Evolutionary conservation across 2,113 vertebrate species (phyloP).

Genomic region (Orthonyx spaldingii): DNA sequence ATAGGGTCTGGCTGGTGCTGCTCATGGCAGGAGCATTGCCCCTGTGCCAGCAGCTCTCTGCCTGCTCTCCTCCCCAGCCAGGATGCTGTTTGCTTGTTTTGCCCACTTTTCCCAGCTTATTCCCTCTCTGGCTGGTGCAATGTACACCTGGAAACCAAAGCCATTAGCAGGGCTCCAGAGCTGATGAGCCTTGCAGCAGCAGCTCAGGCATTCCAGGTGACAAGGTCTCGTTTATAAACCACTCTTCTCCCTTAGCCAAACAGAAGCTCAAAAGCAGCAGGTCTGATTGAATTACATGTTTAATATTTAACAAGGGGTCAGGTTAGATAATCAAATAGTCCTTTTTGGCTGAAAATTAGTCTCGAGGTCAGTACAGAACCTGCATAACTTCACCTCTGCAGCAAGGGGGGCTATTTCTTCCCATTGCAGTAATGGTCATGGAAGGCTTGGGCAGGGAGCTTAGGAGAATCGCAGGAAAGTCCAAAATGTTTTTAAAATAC

Average conservation of each 20-base stretch:
- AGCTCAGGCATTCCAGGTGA: not conserved
- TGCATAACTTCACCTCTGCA: not conserved
- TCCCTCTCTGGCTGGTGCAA: not conserved
- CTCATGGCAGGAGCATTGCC: not conserved
- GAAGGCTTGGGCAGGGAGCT: not conserved
- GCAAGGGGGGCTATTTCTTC: not conserved
- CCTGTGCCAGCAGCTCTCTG: not conserved
- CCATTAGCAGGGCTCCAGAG: not conserved
- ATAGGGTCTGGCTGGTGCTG: not conserved
- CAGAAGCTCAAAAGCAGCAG: not conserved
- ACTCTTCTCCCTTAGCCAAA: not conserved
- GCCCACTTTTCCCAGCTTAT: not conserved
- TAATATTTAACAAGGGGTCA: not conserved
- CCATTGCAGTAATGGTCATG: accelerated
- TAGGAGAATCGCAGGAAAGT: not conserved
- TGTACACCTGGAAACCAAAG: not conserved
- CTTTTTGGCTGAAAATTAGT: not conserved
- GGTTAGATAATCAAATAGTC: not conserved
- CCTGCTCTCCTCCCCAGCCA: not conserved
- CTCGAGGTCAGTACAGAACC: not conserved
- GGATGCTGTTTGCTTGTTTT: not conserved
- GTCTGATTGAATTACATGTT: not conserved
- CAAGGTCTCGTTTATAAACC: not conserved
- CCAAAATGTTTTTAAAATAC: not conserved
- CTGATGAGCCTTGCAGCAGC: not conserved